A percentile compares a stretch with the other conserved stretches of the same genome.
Evolutionary conservation across 2,888 invertebrate genomes (phyloP).

Genomic region (Gonocerus acuteangulatus): DNA sequence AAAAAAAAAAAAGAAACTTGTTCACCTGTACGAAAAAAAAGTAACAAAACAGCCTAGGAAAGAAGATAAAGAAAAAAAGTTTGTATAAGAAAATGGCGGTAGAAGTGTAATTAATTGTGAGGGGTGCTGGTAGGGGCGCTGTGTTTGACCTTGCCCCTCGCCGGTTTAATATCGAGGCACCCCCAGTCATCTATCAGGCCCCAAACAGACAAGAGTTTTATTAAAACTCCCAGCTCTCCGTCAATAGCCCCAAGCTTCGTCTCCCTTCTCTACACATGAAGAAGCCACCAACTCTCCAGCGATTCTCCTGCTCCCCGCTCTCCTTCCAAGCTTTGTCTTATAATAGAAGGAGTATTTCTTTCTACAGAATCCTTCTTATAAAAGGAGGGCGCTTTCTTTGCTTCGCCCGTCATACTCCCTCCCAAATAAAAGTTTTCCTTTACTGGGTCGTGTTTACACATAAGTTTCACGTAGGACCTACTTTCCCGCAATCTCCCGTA

Average conservation of each 20-base stretch:
- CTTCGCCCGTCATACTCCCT: no score
- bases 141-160: conserved; percentile 14
- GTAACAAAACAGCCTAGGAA: neutral
- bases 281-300: conserved; percentile 24
- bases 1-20: no score
- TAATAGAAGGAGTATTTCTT: no score
- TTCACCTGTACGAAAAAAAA: neutral
- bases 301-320: neutral
- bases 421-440: no score
- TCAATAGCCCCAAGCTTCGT: conserved; percentile 43
- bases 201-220: conserved; percentile 52
- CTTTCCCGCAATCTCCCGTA: no score
- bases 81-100: neutral
- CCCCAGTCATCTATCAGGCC: conserved; percentile 50
- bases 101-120: neutral
- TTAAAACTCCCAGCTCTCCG: conserved; percentile 48
- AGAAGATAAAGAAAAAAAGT: neutral
- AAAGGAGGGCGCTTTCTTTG: no score
- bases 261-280: conserved; percentile 4
- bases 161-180: conserved; percentile 48
- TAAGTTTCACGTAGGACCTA: no score
- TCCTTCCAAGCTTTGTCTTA: no score
- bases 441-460: no score
- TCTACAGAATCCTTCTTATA: no score
- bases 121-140: neutral